Evolutionary conservation across 2,888 invertebrate species (phyloP).

Genomic region (Megastigmus dorsalis): DNA sequence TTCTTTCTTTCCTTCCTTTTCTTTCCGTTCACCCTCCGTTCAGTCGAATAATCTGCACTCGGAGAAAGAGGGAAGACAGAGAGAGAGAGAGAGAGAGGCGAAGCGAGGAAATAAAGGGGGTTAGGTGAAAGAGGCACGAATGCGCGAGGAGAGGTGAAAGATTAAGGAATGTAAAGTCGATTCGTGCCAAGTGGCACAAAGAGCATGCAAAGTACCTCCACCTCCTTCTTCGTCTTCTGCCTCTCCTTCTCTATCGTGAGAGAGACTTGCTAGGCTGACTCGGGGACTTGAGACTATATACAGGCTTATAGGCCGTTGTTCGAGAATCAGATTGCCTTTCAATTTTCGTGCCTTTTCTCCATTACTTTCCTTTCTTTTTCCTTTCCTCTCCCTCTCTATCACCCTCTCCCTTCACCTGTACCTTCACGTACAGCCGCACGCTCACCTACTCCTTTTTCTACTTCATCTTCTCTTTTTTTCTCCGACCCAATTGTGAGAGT

Average conservation of each 20-base stretch:
- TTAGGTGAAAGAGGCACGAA: neutral
- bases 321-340: constrained; percentile 35
- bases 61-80: neutral
- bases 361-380: too few relatives aligned
- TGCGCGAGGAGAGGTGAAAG: neutral
- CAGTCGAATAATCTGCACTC: constrained; percentile 17
- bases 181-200: constrained; percentile 45
- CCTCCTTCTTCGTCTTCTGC: too few relatives aligned
- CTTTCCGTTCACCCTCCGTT: neutral
- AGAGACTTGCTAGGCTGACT: neutral
- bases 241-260: neutral
- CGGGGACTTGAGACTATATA: neutral
- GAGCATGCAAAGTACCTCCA: constrained; percentile 36
- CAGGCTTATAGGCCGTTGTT: neutral
- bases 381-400: neutral
- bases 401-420: neutral
- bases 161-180: constrained; percentile 41
- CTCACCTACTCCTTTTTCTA: neutral
- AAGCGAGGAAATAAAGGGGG: neutral
- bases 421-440: neutral
- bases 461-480: neutral
- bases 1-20: neutral
- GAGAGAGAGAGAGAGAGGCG: neutral
- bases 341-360: constrained; percentile 13
- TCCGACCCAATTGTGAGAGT: neutral